phyloP scores from a whole-genome alignment of 2,797 vertebrate genomes.

The Muscicapa striata region DNA sequence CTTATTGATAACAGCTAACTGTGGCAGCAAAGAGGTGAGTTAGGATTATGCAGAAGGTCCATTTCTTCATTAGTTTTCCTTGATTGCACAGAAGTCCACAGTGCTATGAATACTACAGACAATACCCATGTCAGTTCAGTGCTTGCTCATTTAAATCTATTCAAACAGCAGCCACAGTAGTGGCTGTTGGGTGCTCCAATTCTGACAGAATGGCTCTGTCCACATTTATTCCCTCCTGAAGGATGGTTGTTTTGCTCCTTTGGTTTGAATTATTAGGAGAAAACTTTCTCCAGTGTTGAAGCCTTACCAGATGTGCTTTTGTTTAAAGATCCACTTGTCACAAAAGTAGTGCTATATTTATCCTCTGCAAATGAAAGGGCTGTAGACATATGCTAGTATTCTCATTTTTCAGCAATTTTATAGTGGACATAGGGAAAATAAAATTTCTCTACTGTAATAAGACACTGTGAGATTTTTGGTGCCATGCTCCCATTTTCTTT shows the following conservation, averaged over 20 bases:
- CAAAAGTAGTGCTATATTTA: not conserved
- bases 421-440: not conserved
- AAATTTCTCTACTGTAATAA: not conserved
- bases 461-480: not conserved
- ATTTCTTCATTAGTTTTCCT: not conserved
- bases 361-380: not conserved
- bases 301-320: not conserved
- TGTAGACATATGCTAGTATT: not conserved
- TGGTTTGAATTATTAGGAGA: not conserved
- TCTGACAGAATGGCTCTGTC: not conserved
- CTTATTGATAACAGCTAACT: not conserved
- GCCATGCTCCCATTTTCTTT: not conserved
- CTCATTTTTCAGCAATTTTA: not conserved
- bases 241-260: not conserved
- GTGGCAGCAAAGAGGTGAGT: not conserved
- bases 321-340: not conserved
- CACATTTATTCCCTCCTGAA: not conserved
- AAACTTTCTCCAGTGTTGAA: not conserved
- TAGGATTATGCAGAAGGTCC: not conserved
- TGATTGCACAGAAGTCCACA: not conserved
- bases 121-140: not conserved
- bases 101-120: not conserved
- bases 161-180: not conserved
- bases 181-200: not conserved
- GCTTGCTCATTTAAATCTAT: not conserved